Evolutionary conservation across 2,797 vertebrate genomes (phyloP).

Genomic region (Ispidina picta): DNA sequence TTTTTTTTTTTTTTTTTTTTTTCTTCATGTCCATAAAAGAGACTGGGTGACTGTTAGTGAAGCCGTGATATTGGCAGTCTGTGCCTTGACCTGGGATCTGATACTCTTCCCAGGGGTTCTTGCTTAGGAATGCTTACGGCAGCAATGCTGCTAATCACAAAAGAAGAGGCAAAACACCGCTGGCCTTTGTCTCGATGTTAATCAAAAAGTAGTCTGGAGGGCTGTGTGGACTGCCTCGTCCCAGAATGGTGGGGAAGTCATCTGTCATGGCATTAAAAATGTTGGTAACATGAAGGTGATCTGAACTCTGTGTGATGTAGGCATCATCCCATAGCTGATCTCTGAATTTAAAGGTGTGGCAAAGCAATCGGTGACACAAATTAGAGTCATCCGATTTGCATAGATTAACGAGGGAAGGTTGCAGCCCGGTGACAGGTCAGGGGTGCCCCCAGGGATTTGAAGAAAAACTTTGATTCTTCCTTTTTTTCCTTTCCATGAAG

Average conservation of each 20-base stretch:
- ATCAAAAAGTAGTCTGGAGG: conserved; percentile 79
- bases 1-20: neutral
- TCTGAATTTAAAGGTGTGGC: conserved; percentile 80
- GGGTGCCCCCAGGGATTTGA: conserved; percentile 76
- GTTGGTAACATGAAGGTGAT: conserved; percentile 67
- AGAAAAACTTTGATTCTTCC: conserved; percentile 82
- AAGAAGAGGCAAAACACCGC: conserved; percentile 72
- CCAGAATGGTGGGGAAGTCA: conserved; percentile 69
- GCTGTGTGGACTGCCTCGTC: conserved; percentile 61
- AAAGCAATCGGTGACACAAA: conserved; percentile 73
- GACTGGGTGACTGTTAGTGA: conserved; percentile 78
- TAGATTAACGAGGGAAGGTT: conserved; percentile 80
- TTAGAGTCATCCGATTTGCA: conserved; percentile 81
- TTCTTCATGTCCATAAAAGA: conserved; percentile 70
- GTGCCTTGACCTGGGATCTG: conserved; percentile 75
- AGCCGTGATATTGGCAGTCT: conserved; percentile 72
- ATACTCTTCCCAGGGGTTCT: conserved; percentile 66
- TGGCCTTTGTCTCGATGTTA: conserved; percentile 77
- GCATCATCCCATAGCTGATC: conserved; percentile 60
- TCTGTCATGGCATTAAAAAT: conserved; percentile 69
- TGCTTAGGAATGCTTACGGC: conserved; percentile 74
- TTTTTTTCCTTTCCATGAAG: conserved; percentile 73
- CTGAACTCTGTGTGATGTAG: conserved; percentile 74
- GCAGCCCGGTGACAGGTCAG: conserved; percentile 77
- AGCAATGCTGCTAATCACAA: conserved; percentile 78